Evolutionary conservation across 2,113 vertebrate species (phyloP), one percentile per base, ranked within the genome.

Genomic region (Donacobius atricapilla): DNA sequence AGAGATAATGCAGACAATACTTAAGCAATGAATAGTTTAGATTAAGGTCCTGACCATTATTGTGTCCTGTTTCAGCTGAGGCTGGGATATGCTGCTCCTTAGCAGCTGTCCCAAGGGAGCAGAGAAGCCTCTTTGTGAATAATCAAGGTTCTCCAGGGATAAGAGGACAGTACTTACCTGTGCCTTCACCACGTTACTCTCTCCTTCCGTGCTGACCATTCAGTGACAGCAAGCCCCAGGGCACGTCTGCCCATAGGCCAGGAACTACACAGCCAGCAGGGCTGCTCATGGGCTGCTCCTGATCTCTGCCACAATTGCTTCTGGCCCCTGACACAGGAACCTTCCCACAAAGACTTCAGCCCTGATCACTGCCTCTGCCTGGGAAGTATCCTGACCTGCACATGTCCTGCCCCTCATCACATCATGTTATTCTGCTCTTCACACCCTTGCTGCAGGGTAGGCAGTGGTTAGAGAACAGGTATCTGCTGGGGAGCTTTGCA

Each of bases 171-270:
- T n/a, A 7, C 27, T 3, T 10, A 53, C 21, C n/a, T 25, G 9
- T 33, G 21, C 47, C 50, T 91, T 54, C 47, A 53, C 18, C 10
- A 3, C 19, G 3, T 87, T 25, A 9, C 0, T 4, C 16, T 75
- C 22, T 70, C 25, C 25, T 56, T 40, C 27, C 0, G 0, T 31
- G 24, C 50, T 72, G 35, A 53, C 22, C 7, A 44, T 27, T 25
- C 28, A 30, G 50, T 15, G 40, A 25, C 54, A 79, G 28, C 30
- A 58, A 88, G 47, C 2, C 44, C 10, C 15, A 2, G 12, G 20
- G 11, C 64, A 78, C 50, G 54, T 44, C 40, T 77, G 47, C 28
- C 16, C 24, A 30, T 13, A 45, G 2, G 1, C 30, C 60, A 27
- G 58, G 33, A 69, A 16, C 44, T 48, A 21, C 33, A 44, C 19